Evolutionary conservation across 2,888 invertebrate species (phyloP), one percentile per base, ranked within the genome.

Genomic region (Coleophora deauratella): DNA sequence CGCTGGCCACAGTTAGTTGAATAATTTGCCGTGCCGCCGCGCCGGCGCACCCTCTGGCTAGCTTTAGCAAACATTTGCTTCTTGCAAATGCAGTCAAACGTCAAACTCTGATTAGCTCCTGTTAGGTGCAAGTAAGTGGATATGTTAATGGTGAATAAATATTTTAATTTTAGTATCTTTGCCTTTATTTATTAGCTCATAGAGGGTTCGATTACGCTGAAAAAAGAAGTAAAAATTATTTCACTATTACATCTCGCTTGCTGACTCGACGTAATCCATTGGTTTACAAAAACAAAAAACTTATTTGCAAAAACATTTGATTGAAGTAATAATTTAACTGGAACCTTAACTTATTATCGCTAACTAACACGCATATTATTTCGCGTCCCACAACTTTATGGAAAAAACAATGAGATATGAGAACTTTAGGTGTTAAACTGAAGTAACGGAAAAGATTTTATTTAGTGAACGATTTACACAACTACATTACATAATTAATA

Each of bases 41-140:
- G n/a, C n/a, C n/a, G n/a, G n/a, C n/a, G n/a, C n/a, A n/a, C n/a
- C n/a, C n/a, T 64, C 72, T 64, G 66, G 70, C 71, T 72, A 72
- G 72, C 71, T 66, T 59, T 52, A 55, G 67, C 78, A 79, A 80
- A 81, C 72, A 73, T 82, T 81, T 78, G 80, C 75, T 59, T 72
- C 71, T 66, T 66, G 74, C 59, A 72, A 70, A 66, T 66, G 74
- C 80, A 78, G 77, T 79, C 77, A 78, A 67, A 78, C 74, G 75
- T 74, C 72, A 66, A 68, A 72, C 66, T 76, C 21, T 69, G 61
- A 46, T 31, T 38, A 31, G 14, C 30, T 37, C 37, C 10, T 21
- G 3, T 21, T 4, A 21, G 21, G 21, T 21, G 21, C 21, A 21
- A 21, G 21, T 21, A 6, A 21, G 21, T 21, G 21, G 21, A 21